These are phyloP conservation scores for Hylaea fasciaria DNA, from an alignment of 2,888 invertebrate species.

Conservation along the genomic window DNA sequence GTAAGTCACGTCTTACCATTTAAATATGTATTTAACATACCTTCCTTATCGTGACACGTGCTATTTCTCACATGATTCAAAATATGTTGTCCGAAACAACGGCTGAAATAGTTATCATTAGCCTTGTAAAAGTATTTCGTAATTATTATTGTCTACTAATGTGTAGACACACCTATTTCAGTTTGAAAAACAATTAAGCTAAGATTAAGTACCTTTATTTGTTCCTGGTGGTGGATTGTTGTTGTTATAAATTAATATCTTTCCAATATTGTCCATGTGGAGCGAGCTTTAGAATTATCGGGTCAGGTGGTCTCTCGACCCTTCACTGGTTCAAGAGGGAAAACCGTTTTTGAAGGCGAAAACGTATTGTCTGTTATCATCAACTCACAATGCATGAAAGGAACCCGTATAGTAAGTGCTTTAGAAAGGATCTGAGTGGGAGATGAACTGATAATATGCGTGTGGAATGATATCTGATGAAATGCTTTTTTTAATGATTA, in stretches of 20 bases:
- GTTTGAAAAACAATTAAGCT: no score
- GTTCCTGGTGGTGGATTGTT: no score
- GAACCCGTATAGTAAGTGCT: slow-evolving; percentile 36
- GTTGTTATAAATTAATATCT: no score
- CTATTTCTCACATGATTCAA: slow-evolving; percentile 14
- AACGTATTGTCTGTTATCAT: slow-evolving; percentile 41
- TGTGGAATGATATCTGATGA: slow-evolving; percentile 17
- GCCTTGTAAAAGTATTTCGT: slow-evolving; percentile 8
- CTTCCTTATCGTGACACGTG: slow-evolving; percentile 21
- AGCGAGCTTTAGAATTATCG: slow-evolving; percentile 44
- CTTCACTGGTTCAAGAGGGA: slow-evolving; percentile 55
- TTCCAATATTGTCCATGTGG: slow-evolving; percentile 26
- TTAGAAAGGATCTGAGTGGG: slow-evolving; percentile 36
- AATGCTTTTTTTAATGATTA: no score
- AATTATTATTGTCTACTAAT: neutral
- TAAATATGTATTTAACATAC: slow-evolving; percentile 19
- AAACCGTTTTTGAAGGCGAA: slow-evolving; percentile 49
- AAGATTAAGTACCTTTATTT: no score
- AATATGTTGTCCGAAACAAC: slow-evolving; percentile 6
- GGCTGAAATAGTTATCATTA: neutral
- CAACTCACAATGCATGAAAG: slow-evolving; percentile 37
- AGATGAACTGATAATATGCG: slow-evolving; percentile 32
- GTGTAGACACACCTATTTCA: no score
- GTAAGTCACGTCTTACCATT: slow-evolving; percentile 25
- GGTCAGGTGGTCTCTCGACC: slow-evolving; percentile 60